Conservation (phyloP, 2,113 vertebrate species). For the Pedionomus torquatus region DNA sequence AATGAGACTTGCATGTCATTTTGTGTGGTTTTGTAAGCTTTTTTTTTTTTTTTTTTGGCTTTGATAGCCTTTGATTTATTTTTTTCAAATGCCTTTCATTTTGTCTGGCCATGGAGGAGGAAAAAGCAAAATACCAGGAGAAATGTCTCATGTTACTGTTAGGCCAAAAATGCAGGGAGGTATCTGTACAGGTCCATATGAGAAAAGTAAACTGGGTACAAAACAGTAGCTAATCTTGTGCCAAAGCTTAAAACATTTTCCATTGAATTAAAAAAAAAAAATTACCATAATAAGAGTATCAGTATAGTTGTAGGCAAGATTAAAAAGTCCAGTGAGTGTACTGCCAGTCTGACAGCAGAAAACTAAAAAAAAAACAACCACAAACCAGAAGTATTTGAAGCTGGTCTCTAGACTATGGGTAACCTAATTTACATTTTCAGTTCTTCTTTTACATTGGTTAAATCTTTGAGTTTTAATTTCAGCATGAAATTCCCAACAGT, state of each 20-base stretch:
- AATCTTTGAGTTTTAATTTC: not conserved
- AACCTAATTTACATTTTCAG: not conserved
- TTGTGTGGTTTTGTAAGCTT: not conserved
- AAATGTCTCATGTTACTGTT: not conserved
- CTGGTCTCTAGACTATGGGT: not conserved
- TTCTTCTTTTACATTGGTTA: not conserved
- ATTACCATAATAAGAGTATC: not conserved
- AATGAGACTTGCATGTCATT: not conserved
- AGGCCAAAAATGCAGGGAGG: not conserved
- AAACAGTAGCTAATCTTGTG: not conserved
- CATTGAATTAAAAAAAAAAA: not conserved
- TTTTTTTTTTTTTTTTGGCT: not conserved
- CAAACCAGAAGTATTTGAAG: not conserved
- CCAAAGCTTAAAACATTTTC: not conserved
- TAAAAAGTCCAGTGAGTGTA: not conserved
- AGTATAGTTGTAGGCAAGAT: not conserved
- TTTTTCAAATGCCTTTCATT: not conserved
- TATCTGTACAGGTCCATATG: not conserved
- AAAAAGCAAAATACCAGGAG: not conserved
- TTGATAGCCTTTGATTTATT: not conserved
- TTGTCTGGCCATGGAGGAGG: not conserved
- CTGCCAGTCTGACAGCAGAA: not conserved
- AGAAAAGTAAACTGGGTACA: not conserved
- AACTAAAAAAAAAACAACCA: not conserved
- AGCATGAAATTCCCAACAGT: not conserved